phyloP scores from a whole-genome alignment of 2,888 invertebrate genomes.

The Terebella lapidaria region DNA sequence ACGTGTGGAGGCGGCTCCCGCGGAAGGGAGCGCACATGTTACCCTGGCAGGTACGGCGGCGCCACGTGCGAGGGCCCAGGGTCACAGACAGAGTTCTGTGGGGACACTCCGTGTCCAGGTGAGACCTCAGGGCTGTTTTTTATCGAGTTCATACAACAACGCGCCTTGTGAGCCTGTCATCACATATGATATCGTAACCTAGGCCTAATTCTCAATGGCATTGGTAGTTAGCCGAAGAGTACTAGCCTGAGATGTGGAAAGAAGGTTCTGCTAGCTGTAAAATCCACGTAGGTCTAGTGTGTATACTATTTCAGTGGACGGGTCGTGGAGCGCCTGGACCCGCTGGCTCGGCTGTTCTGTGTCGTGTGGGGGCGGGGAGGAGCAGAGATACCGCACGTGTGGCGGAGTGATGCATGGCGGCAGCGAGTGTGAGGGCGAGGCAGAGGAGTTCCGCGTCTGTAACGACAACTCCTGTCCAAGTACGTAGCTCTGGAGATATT shows the following conservation, averaged over 20 bases:
- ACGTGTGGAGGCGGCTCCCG: conserved; percentile 26
- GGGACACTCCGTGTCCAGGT: conserved; percentile 38
- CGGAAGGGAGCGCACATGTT: conserved; percentile 13
- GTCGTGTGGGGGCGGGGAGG: conserved; percentile 19
- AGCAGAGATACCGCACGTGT: conserved; percentile 14
- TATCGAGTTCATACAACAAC: background rate
- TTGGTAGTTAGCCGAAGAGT: background rate
- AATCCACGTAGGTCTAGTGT: background rate
- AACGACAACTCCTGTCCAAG: conserved; percentile 42
- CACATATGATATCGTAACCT: too few relatives aligned
- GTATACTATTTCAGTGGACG: conserved; percentile 15
- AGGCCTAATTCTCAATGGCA: too few relatives aligned
- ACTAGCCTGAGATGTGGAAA: background rate
- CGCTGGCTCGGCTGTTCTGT: conserved; percentile 19
- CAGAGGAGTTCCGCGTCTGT: conserved; percentile 31
- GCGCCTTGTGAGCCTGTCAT: too few relatives aligned
- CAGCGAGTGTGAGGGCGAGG: conserved; percentile 32
- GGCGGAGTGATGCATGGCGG: conserved; percentile 36
- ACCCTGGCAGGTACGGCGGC: conserved; percentile 15
- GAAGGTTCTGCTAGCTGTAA: background rate
- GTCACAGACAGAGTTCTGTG: conserved; percentile 26
- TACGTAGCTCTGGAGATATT: too few relatives aligned
- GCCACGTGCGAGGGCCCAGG: conserved; percentile 16
- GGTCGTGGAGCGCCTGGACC: conserved; percentile 17
- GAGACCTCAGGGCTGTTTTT: background rate